Evolutionary conservation across 2,113 vertebrate species (phyloP), one percentile per base, ranked within the genome.

Genomic region (Clarias macrocephalus): DNA sequence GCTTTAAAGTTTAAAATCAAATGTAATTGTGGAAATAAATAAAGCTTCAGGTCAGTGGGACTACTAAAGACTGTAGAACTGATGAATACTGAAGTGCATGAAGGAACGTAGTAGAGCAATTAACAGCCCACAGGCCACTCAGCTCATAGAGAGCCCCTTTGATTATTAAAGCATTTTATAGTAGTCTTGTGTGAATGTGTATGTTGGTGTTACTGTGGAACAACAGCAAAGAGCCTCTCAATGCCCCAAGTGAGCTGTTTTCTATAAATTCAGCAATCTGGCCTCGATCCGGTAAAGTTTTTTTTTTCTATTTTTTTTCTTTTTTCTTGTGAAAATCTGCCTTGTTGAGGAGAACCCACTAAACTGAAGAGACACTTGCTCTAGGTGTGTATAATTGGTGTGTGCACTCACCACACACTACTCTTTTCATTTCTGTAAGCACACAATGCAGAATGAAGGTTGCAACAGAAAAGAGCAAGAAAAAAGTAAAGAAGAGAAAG

Each of bases 91-190:
- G 33, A 42, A 62, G 30, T 15, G 33, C 11, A 81, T 37, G 11
- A 81, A 81, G 28, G 57, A 81, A 80, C 1, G 2, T 59, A 33
- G 56, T 4, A 21, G 28, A 80, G 62, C 79, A 81, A 62, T 80
- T 80, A 59, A 59, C 79, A 80, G 79, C 79, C 79, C 57, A 80
- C 79, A 80, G 19, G 79, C 79, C 57, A 15, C 56, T 80, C 10
- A 60, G 10, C 18, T 37, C 19, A 37, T 60, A 60, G 57, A 81
- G 57, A 62, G 79, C 30, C 21, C 19, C 57, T 81, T 5, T 62
- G 1, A 62, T 62, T 2, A 42, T 37, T 62, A 81, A 21, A 80
- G 18, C 3, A 6, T 5, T 37, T 80, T 80, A 37, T 62, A 62
- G 30, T 12, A 59, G 28, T 2, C 15, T 16, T 33, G 16, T 80